Base-by-base conservation (phyloP, 2,797 vertebrate genomes). In the Pagetopsis macropterus region DNA sequence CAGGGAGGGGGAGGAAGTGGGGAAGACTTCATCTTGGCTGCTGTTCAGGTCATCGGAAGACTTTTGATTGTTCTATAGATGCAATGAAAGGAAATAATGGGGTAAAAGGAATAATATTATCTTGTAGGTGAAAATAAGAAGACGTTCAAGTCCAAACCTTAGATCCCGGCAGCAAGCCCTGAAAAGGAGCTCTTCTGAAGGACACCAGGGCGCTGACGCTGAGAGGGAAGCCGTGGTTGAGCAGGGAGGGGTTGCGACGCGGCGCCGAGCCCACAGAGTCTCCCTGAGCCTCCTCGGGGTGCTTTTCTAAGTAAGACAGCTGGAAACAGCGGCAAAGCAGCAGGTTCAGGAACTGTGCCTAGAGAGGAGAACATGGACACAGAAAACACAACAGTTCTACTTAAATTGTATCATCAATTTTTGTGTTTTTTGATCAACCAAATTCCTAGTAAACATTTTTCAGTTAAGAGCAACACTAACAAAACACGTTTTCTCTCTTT, bases 271-370 rank as follows among this genome's bases (percentile, higher is more conserved):
- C 84, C 0, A 12, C n/a, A 0, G 83, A 62, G 49, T 86, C 72
- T 6, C 82, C 83, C 3, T 90, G 92, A 12, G 93, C 92, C 21
- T 96, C 94, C 60, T 97, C 96, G 0, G 97, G 98, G 67, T 98
- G 97, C 15, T 93, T 94, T 78, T 94, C 85, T 44, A 99, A 86
- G 86, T 98, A 96, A 10, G 82, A 91, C 9, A 99, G 91, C 93
- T 99, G 98, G 94, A 99, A 99, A 89, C 95, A 97, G 72, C 98
- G 96, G 90, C 97, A 98, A 52, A 99, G 94, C 81, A 99, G 88
- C 87, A 98, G 92, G 85, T 99, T 96, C 91, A 98, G 89, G 79
- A 95, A 94, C 89, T 97, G 96, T 21, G 95, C 96, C 97, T 99
- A 31, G 51, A 33, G 51, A 46, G 56, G 21, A 70, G 14, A 33